Evolutionary conservation across 2,888 invertebrate species (phyloP), one percentile per base, ranked within the genome.

Genomic region (Malthinus seriepunctatus): DNA sequence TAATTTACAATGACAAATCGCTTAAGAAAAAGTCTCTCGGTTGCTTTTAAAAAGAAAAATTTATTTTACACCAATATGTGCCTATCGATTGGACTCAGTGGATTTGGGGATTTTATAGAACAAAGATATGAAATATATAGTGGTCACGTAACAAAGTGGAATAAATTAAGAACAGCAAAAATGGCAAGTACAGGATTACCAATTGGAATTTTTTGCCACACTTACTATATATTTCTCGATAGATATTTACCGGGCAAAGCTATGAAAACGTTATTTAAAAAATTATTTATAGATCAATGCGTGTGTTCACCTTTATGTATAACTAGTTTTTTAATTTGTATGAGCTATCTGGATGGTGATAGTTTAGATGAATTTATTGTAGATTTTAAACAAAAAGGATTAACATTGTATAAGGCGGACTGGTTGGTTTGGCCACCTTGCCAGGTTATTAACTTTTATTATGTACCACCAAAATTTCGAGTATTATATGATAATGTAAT

Each of bases 351-450:
- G 65, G 93, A 95, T 78, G 81, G 83, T 8, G 81, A 84, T 60
- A 82, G 84, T 1, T 72, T 81, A 48, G 73, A 81, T 10, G 86
- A 88, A 67, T 84, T 92, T 52, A 82, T 83, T 63, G 76, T 82
- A 37, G 91, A 93, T 79, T 81, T 92, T 32, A 82, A 81, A 67
- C 79, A 83, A 31, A 95, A 95, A 77, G 91, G 90, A 12, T 85
- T 85, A 82, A 85, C 81, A 65, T 79, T 96, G 8, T 95, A 94
- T 73, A 81, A 85, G 47, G 94, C 93, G 1, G 96, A 97, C 76
- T 95, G 94, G 91, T 74, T 91, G 5, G 86, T 96, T 23, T 96
- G 96, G 95, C 95, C 96, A 0, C 91, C 92, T 5, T 95, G 94
- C 1, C 96, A 97, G 76, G 81, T 93, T 38, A 81, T 97, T n/a